Percentiles rank a stretch among this genome's conserved stretches.
phyloP scores from a whole-genome alignment of 2,113 vertebrate species.

The Pedionomus torquatus region DNA sequence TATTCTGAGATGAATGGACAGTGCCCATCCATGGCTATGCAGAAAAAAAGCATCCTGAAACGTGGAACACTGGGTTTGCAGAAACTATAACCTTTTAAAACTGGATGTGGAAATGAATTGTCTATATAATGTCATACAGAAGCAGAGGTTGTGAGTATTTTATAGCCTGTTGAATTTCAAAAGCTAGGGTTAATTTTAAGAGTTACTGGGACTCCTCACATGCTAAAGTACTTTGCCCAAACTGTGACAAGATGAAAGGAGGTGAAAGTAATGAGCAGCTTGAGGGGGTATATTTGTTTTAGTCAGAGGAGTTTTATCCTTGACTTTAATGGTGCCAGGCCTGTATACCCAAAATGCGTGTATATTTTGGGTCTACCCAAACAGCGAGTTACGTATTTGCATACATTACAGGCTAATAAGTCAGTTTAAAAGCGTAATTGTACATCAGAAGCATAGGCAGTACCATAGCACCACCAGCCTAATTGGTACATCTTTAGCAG shows the following conservation, averaged over 20 bases:
- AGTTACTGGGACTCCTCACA: slow-evolving; percentile 41
- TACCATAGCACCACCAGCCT: not conserved
- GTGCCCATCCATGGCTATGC: not conserved
- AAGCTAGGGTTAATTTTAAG: slow-evolving; percentile 37
- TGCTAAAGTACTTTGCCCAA: slow-evolving; percentile 31
- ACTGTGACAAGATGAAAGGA: slow-evolving; percentile 56
- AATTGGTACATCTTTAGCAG: not conserved
- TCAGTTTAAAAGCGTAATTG: not conserved
- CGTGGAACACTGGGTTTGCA: accelerated
- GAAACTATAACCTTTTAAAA: not conserved
- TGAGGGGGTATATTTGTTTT: slow-evolving; percentile 48
- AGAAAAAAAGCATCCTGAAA: not conserved
- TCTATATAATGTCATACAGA: not conserved
- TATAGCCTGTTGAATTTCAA: slow-evolving; percentile 27
- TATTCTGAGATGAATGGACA: not conserved
- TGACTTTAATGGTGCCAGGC: slow-evolving; percentile 2
- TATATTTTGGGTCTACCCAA: not conserved
- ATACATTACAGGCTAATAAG: not conserved
- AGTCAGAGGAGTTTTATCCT: slow-evolving; percentile 31
- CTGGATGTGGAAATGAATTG: not conserved
- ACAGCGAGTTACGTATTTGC: not conserved
- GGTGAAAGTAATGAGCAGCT: slow-evolving; percentile 55
- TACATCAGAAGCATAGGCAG: not conserved
- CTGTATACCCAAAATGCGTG: not conserved
- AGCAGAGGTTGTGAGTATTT: not conserved